Conservation (phyloP, 2,113 vertebrate genomes). For the Oryzias javanicus region DNA sequence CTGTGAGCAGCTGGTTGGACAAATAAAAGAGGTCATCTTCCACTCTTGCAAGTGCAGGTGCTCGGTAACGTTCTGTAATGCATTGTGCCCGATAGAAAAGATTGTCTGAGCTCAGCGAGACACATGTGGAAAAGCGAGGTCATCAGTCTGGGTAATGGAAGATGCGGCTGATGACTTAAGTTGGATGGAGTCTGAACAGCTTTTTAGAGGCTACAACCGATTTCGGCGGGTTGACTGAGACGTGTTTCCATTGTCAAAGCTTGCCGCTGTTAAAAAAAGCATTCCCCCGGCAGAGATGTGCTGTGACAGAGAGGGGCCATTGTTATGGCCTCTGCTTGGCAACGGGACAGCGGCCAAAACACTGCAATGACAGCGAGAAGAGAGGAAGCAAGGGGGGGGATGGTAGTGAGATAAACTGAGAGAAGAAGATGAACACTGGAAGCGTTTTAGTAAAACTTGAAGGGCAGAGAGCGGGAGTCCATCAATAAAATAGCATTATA, state of each 20-base stretch:
- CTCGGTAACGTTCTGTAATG: slow-evolving; percentile 5
- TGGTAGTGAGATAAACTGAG: slow-evolving; percentile 25
- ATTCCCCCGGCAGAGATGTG: slow-evolving; percentile 56
- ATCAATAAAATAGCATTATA: neutral
- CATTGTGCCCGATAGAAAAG: slow-evolving; percentile 3
- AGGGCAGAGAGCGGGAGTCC: neutral
- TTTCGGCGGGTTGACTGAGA: slow-evolving; percentile 36
- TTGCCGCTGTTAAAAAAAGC: slow-evolving; percentile 62
- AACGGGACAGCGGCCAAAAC: slow-evolving; percentile 64
- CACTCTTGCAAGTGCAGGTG: slow-evolving; percentile 2
- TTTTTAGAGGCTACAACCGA: slow-evolving; percentile 40
- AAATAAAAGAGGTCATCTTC: slow-evolving; percentile 9
- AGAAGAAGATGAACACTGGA: slow-evolving; percentile 24
- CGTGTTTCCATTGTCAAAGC: slow-evolving; percentile 47
- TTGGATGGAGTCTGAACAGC: slow-evolving; percentile 5
- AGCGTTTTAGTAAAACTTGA: neutral
- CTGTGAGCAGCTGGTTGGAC: slow-evolving; percentile 10
- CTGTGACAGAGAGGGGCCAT: slow-evolving; percentile 62
- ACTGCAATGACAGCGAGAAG: slow-evolving; percentile 53
- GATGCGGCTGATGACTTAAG: slow-evolving; percentile 28
- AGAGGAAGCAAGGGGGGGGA: slow-evolving; percentile 8
- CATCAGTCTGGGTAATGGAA: slow-evolving; percentile 25
- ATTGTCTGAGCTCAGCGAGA: slow-evolving; percentile 24
- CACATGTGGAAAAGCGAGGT: slow-evolving; percentile 27
- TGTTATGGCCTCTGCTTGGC: slow-evolving; percentile 68